Base-by-base conservation (phyloP, 1,140 invertebrate genomes). In the Magallana gigas region DNA sequence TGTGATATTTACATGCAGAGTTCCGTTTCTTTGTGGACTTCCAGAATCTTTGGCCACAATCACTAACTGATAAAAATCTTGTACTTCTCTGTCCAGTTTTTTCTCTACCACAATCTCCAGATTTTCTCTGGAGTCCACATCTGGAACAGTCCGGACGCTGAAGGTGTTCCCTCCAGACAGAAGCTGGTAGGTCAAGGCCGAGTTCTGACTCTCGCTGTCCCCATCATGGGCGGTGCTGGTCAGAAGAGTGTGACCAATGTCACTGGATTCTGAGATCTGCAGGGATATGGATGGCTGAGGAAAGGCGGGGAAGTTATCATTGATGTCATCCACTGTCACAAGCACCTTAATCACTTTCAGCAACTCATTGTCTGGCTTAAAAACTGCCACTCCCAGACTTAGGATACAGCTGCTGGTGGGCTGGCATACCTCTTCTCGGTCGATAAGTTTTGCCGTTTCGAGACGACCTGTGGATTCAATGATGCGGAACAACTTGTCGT, bases 241-340 rank as follows among this genome's bases (percentile, higher is more conserved):
- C 91, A 97, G 97, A 14, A 95, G 0, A 97, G 97, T 95, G 97
- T 97, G 58, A 96, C 95, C 91, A 8, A 91, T 59, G 6, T 87
- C 58, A 11, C 87, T 87, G 12, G 88, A 59, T 96, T 97, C 93
- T 9, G 91, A 87, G 1, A 94, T 81, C 8, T 36, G 83, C 0
- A 90, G 80, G 18, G 60, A 87, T 6, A 88, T 87, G n/a, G 68
- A 85, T 0, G 85, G 14, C 23, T 87, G 64, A 7, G 86, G 62
- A 95, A 99, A 99, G 11, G 96, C 95, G 0, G 98, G 98, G 3
- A 97, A 96, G 94, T 99, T 98, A 95, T 99, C 98, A 93, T 99
- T 99, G 12, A 97, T 97, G 93, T 99, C 98, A 11, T 91, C 80
- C 0, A 94, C 59, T 0, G 85, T 85, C 14, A 94, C 85, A 12